Base-by-base conservation (phyloP, 92 coral and sea anemone genomes). In the Porites cylindrica region DNA sequence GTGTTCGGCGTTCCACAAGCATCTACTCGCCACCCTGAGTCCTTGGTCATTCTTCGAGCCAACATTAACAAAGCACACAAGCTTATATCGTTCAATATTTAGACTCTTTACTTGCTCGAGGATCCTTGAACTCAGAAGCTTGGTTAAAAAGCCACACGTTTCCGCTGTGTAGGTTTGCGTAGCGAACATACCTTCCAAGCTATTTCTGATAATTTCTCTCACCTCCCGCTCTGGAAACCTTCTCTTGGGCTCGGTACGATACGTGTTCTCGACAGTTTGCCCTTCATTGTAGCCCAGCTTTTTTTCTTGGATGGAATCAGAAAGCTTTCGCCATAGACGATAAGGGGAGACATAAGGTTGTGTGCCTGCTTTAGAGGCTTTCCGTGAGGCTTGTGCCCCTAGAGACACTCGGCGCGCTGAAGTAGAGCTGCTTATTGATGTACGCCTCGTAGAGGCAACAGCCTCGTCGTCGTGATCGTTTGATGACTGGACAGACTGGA, bases 1-100 rank as follows among this genome's bases (percentile, higher is more conserved):
- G 47, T 75, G 89, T 20, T 95, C 92, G 58, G 92, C 83, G 83
- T 90, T 91, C 99, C 99, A 96, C 66, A 96, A 78, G 88, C 99
- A 96, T 32, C 99, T 86, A 83, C 99, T 96, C 1, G 95, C 96
- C 23, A 96, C 91, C 74, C 85, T 75, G 50, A 96, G 51, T 24
- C 91, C 95, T 72, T 86, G 92, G 32, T 92, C 63, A 3, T 78
- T 70, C 38, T 93, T 93, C 70, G 95, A 85, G 11, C 98, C 95
- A 56, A 93, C 93, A 63, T 83, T 91, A 23, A 92, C 95, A 66
- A 95, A 51, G 87, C 99, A 92, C 2, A 96, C 94, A 53, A 95
- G 83, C 66, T 96, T 96, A 74, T 96, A 96, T 32, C 98, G 87
- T 10, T 89, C 92, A 32, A 90, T 88, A 61, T 92, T 92, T 10